Base-by-base conservation (phyloP, 2,797 vertebrate genomes). In the Toxotes lorentzi region DNA sequence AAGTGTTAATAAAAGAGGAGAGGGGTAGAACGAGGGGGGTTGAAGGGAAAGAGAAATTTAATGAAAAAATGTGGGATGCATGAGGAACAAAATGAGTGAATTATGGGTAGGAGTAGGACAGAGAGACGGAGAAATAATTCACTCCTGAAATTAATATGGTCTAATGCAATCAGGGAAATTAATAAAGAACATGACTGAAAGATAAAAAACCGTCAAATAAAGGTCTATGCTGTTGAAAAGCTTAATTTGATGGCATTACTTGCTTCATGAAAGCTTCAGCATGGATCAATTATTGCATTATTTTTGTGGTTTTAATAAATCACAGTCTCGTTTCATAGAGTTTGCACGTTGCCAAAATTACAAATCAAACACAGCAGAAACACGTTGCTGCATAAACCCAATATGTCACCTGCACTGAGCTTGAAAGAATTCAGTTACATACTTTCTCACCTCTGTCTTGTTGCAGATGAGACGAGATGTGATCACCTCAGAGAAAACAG, bases 21-120 rank as follows among this genome's bases (percentile, higher is more conserved):
- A 17, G 24, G 21, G 62, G 24, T 34, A 7, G 5, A 13, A 7
- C 3, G 48, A 34, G 57, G 19, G 23, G 24, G 66, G 3, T 4
- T 17, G n/a, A 35, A 9, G 43, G 57, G 53, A 67, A 34, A 63
- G 73, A 87, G 19, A 74, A 66, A 78, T 54, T 64, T 75, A 56
- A 17, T 59, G 14, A 51, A 60, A 74, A 60, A 30, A 70, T 45
- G 5, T 45, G 12, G 73, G 32, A 65, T 61, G 41, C 60, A 48
- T 48, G 32, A n/a, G 24, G n/a, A 62, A 65, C 27, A n/a, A 54
- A 51, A 62, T 59, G 17, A 71, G 66, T 76, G 17, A 59, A 70
- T 63, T 62, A 45, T 54, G 58, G 8, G 35, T 32, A 41, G 60
- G 53, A 61, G 38, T 38, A 32, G 48, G 64, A 75, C 21, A 32